Base-by-base conservation (phyloP, 2,797 vertebrate species). In the Gobio occitaniae region DNA sequence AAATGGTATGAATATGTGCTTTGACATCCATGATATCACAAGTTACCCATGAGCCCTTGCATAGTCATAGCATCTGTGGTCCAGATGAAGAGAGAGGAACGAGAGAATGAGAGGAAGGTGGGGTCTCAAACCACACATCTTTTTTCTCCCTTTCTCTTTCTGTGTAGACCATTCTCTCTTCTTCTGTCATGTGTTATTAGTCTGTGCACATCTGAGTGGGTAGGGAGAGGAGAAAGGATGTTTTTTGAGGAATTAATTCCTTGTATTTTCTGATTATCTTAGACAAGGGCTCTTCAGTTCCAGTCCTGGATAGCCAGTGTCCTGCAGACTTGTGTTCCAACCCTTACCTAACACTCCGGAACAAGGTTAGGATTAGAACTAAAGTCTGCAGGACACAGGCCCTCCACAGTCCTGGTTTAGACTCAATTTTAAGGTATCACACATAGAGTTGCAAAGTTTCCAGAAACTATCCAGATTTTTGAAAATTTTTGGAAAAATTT, bases 71-170 rank as follows among this genome's bases (percentile, higher is more conserved):
- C 82, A 86, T 86, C 82, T 85, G 83, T 70, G 82, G 38, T 86
- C 84, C 87, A 86, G 84, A 88, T 86, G 86, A 84, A 84, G 50
- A 44, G 25, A 36, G 38, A 44, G 41, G 8, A 44, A 6, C 38
- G 1, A 6, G 5, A 36, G 66, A 52, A 41, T 11, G 29, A 78
- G 47, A 41, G 32, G 36, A 48, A 32, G 38, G 69, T 32, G 32
- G 9, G 59, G 29, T 59, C 75, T 59, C 25, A 32, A 32, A 29
- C 5, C 38, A 59, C 74, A 47, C 29, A 76, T 66, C 44, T 76
- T 3, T 66, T 32, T 50, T 50, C 56, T 29, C 21, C 21, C 50
- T n/a, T 76, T 78, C 41, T 54, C 61, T 77, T 19, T 83, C 32
- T 38, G 13, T 76, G 36, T 29, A 21, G 61, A 36, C 41, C 36